Conservation (phyloP, 2,797 vertebrate genomes). For the Smutsia gigantea region DNA sequence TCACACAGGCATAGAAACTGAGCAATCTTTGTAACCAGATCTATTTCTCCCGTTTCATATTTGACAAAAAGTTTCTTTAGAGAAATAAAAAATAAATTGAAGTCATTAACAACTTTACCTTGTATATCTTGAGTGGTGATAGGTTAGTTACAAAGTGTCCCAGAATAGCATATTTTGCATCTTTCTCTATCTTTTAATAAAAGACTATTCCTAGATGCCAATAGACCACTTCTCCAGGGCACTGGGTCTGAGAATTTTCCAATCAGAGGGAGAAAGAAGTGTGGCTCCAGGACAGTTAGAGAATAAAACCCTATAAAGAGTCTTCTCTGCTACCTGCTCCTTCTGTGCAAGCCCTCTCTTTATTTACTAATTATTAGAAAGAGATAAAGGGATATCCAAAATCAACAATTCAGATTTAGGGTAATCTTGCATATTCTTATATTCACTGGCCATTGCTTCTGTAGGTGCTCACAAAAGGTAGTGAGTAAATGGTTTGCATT, state of each 20-base stretch:
- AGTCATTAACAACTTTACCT: conserved; percentile 19
- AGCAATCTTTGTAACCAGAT: neutral
- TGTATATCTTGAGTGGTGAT: neutral
- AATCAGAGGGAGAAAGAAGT: neutral
- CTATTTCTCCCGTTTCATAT: conserved; percentile 17
- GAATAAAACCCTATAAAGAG: neutral
- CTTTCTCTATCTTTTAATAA: conserved; percentile 19
- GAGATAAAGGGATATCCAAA: neutral
- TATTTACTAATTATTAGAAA: neutral
- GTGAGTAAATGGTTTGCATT: neutral
- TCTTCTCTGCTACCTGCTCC: neutral
- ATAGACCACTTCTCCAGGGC: neutral
- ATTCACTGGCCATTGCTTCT: neutral
- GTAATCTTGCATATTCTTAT: neutral
- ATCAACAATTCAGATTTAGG: neutral
- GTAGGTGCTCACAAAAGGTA: neutral
- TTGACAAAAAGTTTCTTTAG: conserved; percentile 1
- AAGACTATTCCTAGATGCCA: neutral
- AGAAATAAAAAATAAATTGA: conserved; percentile 31
- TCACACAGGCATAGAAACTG: neutral
- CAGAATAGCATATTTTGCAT: neutral
- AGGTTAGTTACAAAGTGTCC: neutral
- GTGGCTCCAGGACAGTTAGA: neutral
- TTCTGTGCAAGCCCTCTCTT: neutral
- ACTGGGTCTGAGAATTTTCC: neutral